Evolutionary conservation across 1,140 invertebrate genomes (phyloP).

Genomic region (Brachionus manjavacas): DNA sequence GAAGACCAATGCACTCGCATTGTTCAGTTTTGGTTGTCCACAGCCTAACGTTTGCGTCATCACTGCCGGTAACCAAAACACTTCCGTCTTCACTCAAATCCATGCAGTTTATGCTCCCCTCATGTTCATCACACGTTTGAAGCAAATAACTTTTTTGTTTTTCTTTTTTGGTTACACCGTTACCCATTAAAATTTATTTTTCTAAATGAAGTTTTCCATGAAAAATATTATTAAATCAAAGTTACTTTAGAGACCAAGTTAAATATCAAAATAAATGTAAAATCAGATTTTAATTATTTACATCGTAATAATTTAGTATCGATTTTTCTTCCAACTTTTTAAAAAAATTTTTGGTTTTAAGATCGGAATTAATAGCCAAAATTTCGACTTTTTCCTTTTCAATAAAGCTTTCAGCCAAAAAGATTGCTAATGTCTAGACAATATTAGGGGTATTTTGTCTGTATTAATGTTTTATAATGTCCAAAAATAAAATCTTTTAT

Average conservation of each 20-base stretch:
- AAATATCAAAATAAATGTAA: background rate
- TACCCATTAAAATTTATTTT: conserved; percentile 1
- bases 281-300: background rate
- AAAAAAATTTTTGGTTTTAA: background rate
- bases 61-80: conserved; percentile 61
- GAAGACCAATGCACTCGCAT: conserved; percentile 60
- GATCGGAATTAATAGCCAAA: background rate
- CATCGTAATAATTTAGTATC: background rate
- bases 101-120: conserved; percentile 61
- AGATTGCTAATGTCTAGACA: too few relatives aligned
- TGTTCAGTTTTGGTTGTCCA: conserved; percentile 60
- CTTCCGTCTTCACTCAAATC: conserved; percentile 61
- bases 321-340: background rate
- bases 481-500: too few relatives aligned
- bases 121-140: conserved; percentile 52
- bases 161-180: conserved; percentile 38
- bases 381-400: too few relatives aligned
- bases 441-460: too few relatives aligned
- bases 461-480: too few relatives aligned
- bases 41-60: conserved; percentile 59
- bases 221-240: background rate
- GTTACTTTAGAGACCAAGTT: background rate
- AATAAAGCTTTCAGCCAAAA: too few relatives aligned
- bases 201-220: background rate
- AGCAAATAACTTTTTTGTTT: conserved; percentile 36